A percentile compares a stretch with the other conserved stretches of the same genome.
Conservation (phyloP, 2,888 invertebrate species). For the Tetropium fuscum region DNA sequence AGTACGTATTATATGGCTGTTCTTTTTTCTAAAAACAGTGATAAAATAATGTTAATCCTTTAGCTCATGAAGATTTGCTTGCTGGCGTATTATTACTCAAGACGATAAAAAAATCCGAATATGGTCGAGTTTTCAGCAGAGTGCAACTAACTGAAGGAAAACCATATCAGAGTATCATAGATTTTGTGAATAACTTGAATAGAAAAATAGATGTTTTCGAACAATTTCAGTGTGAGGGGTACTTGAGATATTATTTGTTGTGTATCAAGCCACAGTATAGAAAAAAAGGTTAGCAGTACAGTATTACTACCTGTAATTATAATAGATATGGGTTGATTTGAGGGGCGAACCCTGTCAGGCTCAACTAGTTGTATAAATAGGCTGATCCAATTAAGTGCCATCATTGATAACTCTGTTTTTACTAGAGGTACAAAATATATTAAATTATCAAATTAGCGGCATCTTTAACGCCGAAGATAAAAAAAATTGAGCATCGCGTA, state of each 20-base stretch:
- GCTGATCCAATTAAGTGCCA: too few relatives aligned
- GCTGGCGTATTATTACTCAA: slow-evolving; percentile 59
- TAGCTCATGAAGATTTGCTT: slow-evolving; percentile 45
- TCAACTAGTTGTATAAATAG: too few relatives aligned
- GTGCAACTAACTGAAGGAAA: slow-evolving; percentile 57
- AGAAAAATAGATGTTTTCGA: slow-evolving; percentile 59
- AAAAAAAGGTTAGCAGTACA: slow-evolving; percentile 52
- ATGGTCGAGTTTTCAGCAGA: slow-evolving; percentile 57
- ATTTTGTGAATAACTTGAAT: slow-evolving; percentile 54
- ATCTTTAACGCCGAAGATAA: too few relatives aligned
- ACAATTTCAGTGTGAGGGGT: slow-evolving; percentile 55
- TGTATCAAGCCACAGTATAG: slow-evolving; percentile 57
- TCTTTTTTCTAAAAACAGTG: too few relatives aligned
- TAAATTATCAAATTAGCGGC: too few relatives aligned
- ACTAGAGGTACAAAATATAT: too few relatives aligned
- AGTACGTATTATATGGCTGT: too few relatives aligned
- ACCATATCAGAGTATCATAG: slow-evolving; percentile 54
- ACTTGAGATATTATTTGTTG: slow-evolving; percentile 56
- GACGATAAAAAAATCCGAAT: slow-evolving; percentile 56
- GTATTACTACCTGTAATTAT: too few relatives aligned
- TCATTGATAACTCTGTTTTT: too few relatives aligned
- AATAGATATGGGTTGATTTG: background rate
- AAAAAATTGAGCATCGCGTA: too few relatives aligned
- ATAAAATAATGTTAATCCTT: too few relatives aligned
- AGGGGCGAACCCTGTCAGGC: too few relatives aligned